These are phyloP conservation scores for Plotosus lineatus DNA, from an alignment of 2,113 vertebrate genomes.

Conservation along the genomic window DNA sequence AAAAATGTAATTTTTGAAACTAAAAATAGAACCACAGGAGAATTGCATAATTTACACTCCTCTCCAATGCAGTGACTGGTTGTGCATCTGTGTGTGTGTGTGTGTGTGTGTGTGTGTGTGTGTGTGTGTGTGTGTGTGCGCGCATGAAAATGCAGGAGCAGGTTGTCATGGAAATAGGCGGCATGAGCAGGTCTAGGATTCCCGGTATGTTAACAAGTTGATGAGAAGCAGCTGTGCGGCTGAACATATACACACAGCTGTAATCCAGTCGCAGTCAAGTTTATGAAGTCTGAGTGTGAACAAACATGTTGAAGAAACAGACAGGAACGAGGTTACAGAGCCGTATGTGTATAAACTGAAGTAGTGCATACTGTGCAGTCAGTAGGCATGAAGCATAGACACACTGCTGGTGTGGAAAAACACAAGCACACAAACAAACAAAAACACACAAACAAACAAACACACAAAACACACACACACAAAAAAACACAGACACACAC, in stretches of 20 bases:
- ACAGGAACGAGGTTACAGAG: not conserved
- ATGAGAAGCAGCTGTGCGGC: conserved; percentile 52
- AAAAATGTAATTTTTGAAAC: not conserved
- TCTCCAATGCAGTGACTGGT: conserved; percentile 47
- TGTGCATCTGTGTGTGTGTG: not conserved
- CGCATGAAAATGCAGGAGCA: not conserved
- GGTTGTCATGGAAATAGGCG: conserved; percentile 43
- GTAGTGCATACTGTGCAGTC: not conserved
- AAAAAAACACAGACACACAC: too few species aligned
- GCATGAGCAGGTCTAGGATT: conserved; percentile 47
- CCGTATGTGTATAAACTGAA: not conserved
- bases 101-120: conserved; percentile 33
- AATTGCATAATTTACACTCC: not conserved
- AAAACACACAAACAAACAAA: conserved; percentile 24
- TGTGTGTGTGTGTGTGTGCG: conserved; percentile 17
- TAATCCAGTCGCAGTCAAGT: not conserved
- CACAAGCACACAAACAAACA: conserved; percentile 30
- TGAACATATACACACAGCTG: conserved; percentile 16
- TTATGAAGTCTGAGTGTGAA: not conserved
- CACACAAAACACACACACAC: not conserved
- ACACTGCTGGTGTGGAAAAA: not conserved
- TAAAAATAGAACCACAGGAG: not conserved
- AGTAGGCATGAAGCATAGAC: conserved; percentile 3
- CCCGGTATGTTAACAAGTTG: conserved; percentile 50
- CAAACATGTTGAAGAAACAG: not conserved